Conservation (phyloP, 1,140 invertebrate genomes). For the Cheumatopsyche charites region DNA sequence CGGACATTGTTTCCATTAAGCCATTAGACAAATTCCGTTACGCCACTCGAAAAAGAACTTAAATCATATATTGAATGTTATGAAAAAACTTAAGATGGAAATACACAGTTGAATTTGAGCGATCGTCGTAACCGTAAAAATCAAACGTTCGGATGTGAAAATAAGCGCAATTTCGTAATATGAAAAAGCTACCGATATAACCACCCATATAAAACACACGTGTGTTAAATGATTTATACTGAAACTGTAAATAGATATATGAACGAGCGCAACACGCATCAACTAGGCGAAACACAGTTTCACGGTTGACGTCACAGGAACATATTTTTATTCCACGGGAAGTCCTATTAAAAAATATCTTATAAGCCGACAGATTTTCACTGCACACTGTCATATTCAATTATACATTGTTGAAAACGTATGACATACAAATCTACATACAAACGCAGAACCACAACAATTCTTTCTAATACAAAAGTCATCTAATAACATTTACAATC, state of each 20-base stretch:
- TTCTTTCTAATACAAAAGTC: background rate
- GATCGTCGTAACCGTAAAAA: too few species aligned
- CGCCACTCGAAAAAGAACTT: too few species aligned
- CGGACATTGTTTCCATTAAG: too few species aligned
- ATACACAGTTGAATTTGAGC: too few species aligned
- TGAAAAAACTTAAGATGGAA: too few species aligned
- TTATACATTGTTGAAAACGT: background rate
- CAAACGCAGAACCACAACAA: slow-evolving; percentile 6
- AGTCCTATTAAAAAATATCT: background rate
- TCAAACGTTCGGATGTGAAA: too few species aligned
- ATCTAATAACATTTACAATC: too few species aligned
- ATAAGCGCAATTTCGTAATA: too few species aligned
- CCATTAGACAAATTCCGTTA: too few species aligned
- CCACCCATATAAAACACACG: background rate
- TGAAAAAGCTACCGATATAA: too few species aligned
- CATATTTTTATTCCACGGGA: slow-evolving; percentile 1
- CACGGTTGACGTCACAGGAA: slow-evolving; percentile 4
- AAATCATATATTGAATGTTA: too few species aligned
- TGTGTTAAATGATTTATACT: slow-evolving; percentile 10
- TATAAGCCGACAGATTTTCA: background rate
- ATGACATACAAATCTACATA: too few species aligned
- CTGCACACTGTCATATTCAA: background rate
- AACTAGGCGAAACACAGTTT: background rate
- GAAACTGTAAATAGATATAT: slow-evolving; percentile 2
- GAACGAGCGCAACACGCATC: background rate